Conservation (phyloP, 2,113 vertebrate genomes). For the Conger conger region DNA sequence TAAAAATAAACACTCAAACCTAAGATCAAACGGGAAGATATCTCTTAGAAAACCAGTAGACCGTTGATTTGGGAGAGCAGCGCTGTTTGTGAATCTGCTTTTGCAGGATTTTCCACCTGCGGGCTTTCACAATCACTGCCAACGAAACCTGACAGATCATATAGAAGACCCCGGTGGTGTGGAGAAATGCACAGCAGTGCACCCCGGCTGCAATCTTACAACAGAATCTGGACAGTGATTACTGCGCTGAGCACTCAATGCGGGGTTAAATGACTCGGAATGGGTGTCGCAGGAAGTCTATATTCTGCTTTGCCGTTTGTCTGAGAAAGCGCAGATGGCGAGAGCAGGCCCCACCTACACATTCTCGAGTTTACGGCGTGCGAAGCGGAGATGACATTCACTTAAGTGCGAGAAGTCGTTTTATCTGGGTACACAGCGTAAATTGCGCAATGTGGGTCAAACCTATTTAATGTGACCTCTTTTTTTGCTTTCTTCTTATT, state of each 20-base stretch:
- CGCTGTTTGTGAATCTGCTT: constrained; percentile 2
- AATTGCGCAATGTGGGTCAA: not conserved
- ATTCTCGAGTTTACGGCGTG: not conserved
- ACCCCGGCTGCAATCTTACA: not conserved
- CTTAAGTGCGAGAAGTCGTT: not conserved
- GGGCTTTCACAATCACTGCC: not conserved
- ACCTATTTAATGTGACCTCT: constrained; percentile 8
- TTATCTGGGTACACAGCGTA: not conserved
- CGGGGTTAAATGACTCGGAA: not conserved
- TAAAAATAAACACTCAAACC: constrained; percentile 1
- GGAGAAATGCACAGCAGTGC: not conserved
- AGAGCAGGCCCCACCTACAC: not conserved
- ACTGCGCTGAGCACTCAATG: not conserved
- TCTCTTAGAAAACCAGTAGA: not conserved
- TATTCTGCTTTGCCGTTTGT: not conserved
- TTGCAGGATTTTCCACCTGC: not conserved
- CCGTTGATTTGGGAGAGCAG: not conserved
- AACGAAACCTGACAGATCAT: not conserved
- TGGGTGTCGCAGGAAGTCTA: not conserved
- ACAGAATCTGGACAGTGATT: not conserved
- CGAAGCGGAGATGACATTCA: not conserved
- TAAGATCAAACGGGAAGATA: not conserved
- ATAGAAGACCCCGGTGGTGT: not conserved
- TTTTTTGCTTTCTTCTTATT: not conserved
- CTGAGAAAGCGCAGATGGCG: not conserved